Evolutionary conservation across 2,113 vertebrate species (phyloP), one percentile per base, ranked within the genome.

Genomic region (Myanophis thanlyinensis): DNA sequence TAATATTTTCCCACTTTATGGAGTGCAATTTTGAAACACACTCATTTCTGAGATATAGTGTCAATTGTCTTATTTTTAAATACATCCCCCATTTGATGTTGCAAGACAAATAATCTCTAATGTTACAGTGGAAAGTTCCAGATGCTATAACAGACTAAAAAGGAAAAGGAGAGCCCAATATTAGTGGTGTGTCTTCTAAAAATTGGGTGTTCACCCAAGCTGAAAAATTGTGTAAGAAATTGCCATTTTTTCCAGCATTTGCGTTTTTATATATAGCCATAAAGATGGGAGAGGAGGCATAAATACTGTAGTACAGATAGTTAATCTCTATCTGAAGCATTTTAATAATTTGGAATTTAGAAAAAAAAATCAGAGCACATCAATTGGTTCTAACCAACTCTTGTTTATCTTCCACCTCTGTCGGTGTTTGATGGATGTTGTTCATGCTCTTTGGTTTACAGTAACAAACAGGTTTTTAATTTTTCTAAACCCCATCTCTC

Each of bases 381-480:
- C 92, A 88, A 56, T 96, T 95, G 85, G 85, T 46, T 96, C 92
- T 91, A 86, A 54, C 13, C 92, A 94, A 93, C 25, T 94, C 44
- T 91, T 67, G 11, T 85, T 95, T 94, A 94, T 96, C 91, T 94
- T 95, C 67, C 47, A 73, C 96, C 54, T 95, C 89, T 95, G 47
- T 94, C 89, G 93, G 18, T 87, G 92, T 96, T 97, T 95, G 94
- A 97, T 95, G 91, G 94, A 97, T 96, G 93, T 90, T 97, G 54
- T 94, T 95, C 95, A 94, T 91, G 91, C 59, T 93, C 92, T 86
- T 95, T 93, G 95, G 94, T 97, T 96, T 96, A 94, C 87, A 92
- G 93, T 96, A 96, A 94, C 56, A 95, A 96, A 87, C 20, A 94
- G 54, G 13, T 91, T 96, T 97, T 97, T 95, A 96, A 95, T 95